Evolutionary conservation across 1,140 invertebrate genomes (phyloP).

Genomic region (Drosophila arizonae): DNA sequence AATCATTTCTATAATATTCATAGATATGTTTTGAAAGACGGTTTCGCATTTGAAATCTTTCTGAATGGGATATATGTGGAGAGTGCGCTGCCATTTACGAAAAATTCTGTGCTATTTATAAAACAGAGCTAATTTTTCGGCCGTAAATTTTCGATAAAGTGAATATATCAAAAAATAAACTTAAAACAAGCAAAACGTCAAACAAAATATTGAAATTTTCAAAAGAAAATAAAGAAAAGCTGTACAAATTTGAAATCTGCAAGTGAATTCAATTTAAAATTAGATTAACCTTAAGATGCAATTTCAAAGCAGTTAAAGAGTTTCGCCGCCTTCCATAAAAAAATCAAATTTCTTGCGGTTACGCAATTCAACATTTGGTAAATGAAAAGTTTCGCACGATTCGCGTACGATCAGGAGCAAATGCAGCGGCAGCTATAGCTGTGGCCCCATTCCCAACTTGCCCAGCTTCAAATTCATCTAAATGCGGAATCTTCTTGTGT

Average conservation of each 20-base stretch:
- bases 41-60: slow-evolving; percentile 57
- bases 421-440: slow-evolving; percentile 44
- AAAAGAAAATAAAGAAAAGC: background rate
- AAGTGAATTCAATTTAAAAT: slow-evolving; percentile 17
- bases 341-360: slow-evolving; percentile 34
- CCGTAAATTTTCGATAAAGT: slow-evolving; percentile 59
- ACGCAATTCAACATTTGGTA: slow-evolving; percentile 67
- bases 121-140: slow-evolving; percentile 79
- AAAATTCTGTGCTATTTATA: slow-evolving; percentile 79
- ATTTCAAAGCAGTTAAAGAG: slow-evolving; percentile 21
- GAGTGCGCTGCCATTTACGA: slow-evolving; percentile 69
- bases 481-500: slow-evolving; percentile 77
- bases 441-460: slow-evolving; percentile 54
- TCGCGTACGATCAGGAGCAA: slow-evolving; percentile 41
- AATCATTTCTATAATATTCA: slow-evolving; percentile 41
- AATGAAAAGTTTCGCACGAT: slow-evolving; percentile 56
- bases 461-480: slow-evolving; percentile 72
- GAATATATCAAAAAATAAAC: slow-evolving; percentile 48
- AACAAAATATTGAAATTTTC: background rate
- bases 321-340: background rate
- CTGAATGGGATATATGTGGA: slow-evolving; percentile 43
- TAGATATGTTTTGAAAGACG: slow-evolving; percentile 24
- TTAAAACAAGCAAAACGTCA: slow-evolving; percentile 33
- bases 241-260: background rate
- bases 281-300: background rate